These are phyloP conservation scores for Huso huso DNA, from an alignment of 2,797 vertebrate species.

Conservation along the genomic window DNA sequence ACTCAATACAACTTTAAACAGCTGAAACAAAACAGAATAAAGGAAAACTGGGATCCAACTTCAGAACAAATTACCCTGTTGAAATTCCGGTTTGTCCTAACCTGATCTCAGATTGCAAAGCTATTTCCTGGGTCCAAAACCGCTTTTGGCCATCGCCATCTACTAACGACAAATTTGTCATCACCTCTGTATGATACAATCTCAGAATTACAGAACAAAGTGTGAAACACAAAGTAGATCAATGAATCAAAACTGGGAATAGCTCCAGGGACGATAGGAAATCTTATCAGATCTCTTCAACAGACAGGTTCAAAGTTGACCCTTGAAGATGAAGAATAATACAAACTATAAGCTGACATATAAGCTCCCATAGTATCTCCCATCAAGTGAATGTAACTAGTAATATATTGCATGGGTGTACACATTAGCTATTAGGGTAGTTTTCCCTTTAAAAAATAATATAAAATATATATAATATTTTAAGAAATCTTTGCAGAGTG, in stretches of 20 bases:
- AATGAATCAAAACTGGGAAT: neutral
- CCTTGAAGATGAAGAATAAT: too few relatives aligned
- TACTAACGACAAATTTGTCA: neutral
- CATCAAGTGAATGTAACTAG: too few relatives aligned
- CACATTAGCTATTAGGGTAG: too few relatives aligned
- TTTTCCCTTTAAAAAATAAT: too few relatives aligned
- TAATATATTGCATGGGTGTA: too few relatives aligned
- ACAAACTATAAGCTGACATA: too few relatives aligned
- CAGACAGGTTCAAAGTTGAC: too few relatives aligned
- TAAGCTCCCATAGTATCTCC: too few relatives aligned
- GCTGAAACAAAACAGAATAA: neutral
- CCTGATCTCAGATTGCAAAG: neutral
- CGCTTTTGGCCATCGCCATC: neutral
- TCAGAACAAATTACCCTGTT: neutral
- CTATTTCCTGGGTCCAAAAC: neutral
- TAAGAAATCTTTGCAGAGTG: too few relatives aligned
- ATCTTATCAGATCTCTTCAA: too few relatives aligned
- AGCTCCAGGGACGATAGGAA: neutral
- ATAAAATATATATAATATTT: too few relatives aligned
- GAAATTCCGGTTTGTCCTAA: neutral
- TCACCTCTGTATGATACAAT: neutral
- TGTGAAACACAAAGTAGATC: neutral
- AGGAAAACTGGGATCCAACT: neutral
- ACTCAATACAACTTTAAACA: neutral
- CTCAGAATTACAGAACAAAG: neutral